Base-by-base conservation (phyloP, 2,797 vertebrate species). In the Neoniphon sammara region DNA sequence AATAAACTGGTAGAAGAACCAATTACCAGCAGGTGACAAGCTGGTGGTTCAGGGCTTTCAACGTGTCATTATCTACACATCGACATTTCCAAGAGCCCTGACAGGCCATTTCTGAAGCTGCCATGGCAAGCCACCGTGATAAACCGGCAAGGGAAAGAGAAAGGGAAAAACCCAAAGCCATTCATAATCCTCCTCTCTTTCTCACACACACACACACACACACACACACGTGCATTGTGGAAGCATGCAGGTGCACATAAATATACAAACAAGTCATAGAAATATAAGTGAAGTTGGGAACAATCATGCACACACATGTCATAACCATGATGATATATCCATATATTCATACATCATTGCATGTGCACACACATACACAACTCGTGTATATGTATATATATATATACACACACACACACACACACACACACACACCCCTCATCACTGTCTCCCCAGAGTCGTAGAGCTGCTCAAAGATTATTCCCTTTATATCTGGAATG, bases 61-160 rank as follows among this genome's bases (percentile, higher is more conserved):
- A 93, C 94, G 91, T 96, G 96, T 96, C 95, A 96, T 97, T 96
- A 97, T 96, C 95, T 96, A 94, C 92, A 93, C 94, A 96, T 96
- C 95, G 94, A 95, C 94, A 93, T 94, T 93, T 93, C 91, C 91
- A 91, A 93, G 91, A 87, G 87, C 72, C 88, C 84, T 93, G 93
- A 93, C 93, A 93, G 92, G 88, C 91, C 86, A 87, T 93, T 94
- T 93, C 90, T 91, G 90, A 84, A 81, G 79, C 84, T 87, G 91
- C 87, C 87, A 84, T 75, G 80, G 85, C 84, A 80, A 92, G 89
- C 80, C 85, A 80, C 91, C 82, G 30, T 87, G 90, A 92, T 89
- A 91, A 91, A 91, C 85, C 73, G 4, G 72, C 31, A 49, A 60
- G 53, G 52, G 53, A 12, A 75, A 82, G 58, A 81, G 58, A 64